Evolutionary conservation across 2,113 vertebrate species (phyloP), one percentile per base, ranked within the genome.

Genomic region (Ceratotherium simum): DNA sequence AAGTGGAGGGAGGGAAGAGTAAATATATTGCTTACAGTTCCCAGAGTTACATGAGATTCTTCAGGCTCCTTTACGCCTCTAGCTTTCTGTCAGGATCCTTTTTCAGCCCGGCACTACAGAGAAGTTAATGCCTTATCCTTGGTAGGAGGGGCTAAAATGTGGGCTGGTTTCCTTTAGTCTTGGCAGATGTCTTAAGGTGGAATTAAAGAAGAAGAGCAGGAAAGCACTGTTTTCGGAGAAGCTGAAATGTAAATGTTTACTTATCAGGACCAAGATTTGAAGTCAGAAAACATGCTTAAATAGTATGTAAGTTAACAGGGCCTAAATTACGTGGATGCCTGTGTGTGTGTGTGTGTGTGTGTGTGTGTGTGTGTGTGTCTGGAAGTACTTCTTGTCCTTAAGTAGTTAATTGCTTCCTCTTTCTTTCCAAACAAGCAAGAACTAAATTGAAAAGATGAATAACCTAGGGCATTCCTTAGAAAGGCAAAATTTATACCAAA

Each of bases 161-260:
- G 95, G 96, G 98, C 97, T 8, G 97, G 94, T 72, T 95, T 86
- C 76, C 39, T 60, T 7, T 6, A 3, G 39, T 8, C 31, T 72
- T 18, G 4, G 82, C 58, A 8, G 80, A 64, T 8, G 23, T 96
- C 54, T 98, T 98, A 98, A 98, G 97, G 98, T 98, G 97, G 98
- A 95, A 88, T 97, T 85, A 80, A 95, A 96, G 75, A 60, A 69
- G 17, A 60, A 84, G 70, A 1, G 1, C 21, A 36, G 36, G 3
- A 18, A 60, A 58, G 17, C 33, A 1, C 17, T 51, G 65, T 21
- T n/a, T 23, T 31, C 11, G 1, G 9, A 65, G 67, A 79, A 31
- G 23, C 17, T 29, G 11, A 65, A 60, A 54, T 2, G 51, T 13
- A 11, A 78, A 20, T 7, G 16, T 54, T 64, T 36, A 12, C 11